Base-by-base conservation (phyloP, 2,888 invertebrate species). In the Drosophila borborema region DNA sequence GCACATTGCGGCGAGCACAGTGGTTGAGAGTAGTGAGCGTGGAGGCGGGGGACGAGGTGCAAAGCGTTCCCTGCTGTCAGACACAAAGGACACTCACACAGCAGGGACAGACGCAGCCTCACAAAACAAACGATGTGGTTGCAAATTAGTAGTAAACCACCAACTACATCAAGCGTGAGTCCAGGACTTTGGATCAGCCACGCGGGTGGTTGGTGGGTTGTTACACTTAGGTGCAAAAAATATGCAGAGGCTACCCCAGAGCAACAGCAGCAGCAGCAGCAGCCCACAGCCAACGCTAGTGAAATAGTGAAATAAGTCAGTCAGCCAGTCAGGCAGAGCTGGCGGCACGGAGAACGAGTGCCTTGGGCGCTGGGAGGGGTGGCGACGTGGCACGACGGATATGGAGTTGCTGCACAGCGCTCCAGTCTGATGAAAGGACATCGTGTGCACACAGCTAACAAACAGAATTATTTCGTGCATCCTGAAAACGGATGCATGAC, bases 121-220 rank as follows among this genome's bases (percentile, higher is more conserved):
- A 85, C 83, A 86, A 86, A 86, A 86, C 86, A 86, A 86, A 89
- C 89, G 86, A 89, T 86, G 89, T 89, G 86, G 86, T 86, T 86
- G 86, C 86, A 86, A 86, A 86, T 89, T 89, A 86, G 86, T 89
- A 86, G 86, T 86, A 86, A 86, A 86, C 86, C 89, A 89, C 82
- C 85, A 86, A 86, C 86, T 89, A 89, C 86, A 86, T 86, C 85
- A 86, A 84, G 82, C 82, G 80, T 74, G 80, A 78, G 82, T 79
- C 61, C 74, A 62, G 59, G 54, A 43, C 60, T 66, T 62, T 67
- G 77, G 74, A 73, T 63, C 62, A 70, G 68, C 49, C 12, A 7
- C 10, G 48, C n/a, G 59, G 20, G 40, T n/a, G 55, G 28, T 3
- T 5, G 28, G 4, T 20, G 28, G 28, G 3, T 28, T n/a, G 64